A percentile compares a stretch with the other conserved stretches of the same genome.
Evolutionary conservation across 1,140 invertebrate genomes (phyloP).

Genomic region (Thalassaphorura encarpata): DNA sequence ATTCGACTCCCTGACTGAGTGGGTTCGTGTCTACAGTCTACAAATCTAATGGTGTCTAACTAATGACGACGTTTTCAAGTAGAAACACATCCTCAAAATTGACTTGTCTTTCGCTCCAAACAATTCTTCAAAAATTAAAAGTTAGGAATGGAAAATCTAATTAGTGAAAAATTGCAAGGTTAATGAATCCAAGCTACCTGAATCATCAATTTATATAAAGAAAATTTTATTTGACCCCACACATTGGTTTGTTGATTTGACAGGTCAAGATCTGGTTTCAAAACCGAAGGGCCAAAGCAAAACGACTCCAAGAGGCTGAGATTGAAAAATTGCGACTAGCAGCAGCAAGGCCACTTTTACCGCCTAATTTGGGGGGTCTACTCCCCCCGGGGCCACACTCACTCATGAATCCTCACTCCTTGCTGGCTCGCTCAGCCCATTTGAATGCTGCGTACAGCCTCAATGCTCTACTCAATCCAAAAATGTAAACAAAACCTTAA

Average conservation of each 20-base stretch:
- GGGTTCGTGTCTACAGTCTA: no score
- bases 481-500: slow-evolving; percentile 16
- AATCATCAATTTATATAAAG: background rate
- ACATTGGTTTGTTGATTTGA: slow-evolving; percentile 15
- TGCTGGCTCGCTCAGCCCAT: slow-evolving; percentile 31
- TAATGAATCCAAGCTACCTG: no score
- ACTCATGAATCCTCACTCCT: slow-evolving; percentile 21
- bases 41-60: no score
- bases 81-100: no score
- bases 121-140: background rate
- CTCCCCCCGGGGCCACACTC: slow-evolving; percentile 26
- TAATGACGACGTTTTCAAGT: no score
- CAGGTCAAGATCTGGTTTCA: slow-evolving; percentile 52
- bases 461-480: slow-evolving; percentile 30
- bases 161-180: no score
- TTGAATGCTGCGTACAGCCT: slow-evolving; percentile 32
- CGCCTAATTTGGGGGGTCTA: slow-evolving; percentile 33
- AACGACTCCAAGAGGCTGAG: slow-evolving; percentile 50
- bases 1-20: no score
- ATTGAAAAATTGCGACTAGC: slow-evolving; percentile 38
- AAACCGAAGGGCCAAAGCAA: slow-evolving; percentile 50
- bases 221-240: slow-evolving; percentile 15
- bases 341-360: slow-evolving; percentile 32
- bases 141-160: background rate
- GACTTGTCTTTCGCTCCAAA: background rate